Conservation (phyloP, 1,140 invertebrate genomes). For the Zaprionus nigranus region DNA sequence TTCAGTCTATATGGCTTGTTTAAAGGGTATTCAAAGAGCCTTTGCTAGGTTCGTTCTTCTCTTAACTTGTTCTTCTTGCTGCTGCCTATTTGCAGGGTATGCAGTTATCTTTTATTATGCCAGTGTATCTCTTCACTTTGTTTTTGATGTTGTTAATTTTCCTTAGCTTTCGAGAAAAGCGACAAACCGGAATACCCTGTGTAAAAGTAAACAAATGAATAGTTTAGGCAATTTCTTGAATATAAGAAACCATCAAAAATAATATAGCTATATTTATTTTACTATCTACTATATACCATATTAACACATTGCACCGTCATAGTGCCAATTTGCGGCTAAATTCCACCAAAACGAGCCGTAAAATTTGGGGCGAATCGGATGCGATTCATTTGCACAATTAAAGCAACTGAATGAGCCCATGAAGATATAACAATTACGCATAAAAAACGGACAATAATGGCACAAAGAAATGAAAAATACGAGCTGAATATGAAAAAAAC, state of each 20-base stretch:
- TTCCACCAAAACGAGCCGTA: constrained; percentile 44
- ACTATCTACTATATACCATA: not conserved
- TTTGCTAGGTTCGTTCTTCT: too few relatives aligned
- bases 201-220: not conserved
- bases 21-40: too few relatives aligned
- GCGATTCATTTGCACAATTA: constrained; percentile 75
- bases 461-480: constrained; percentile 6
- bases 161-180: not conserved
- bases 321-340: not conserved
- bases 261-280: not conserved
- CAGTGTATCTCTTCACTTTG: not conserved
- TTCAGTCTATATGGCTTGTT: too few relatives aligned
- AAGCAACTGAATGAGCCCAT: constrained; percentile 63
- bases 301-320: not conserved
- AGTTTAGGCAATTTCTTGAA: not conserved
- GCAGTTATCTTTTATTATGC: too few relatives aligned
- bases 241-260: not conserved
- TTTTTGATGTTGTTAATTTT: constrained; percentile 3
- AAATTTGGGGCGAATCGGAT: constrained; percentile 63
- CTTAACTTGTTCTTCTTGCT: not conserved
- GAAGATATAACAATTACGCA: constrained; percentile 56
- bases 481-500: not conserved
- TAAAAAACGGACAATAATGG: constrained; percentile 1
- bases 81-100: not conserved
- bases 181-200: not conserved